phyloP scores from a whole-genome alignment of 2,113 vertebrate genomes.

The Ornithorhynchus anatinus region DNA sequence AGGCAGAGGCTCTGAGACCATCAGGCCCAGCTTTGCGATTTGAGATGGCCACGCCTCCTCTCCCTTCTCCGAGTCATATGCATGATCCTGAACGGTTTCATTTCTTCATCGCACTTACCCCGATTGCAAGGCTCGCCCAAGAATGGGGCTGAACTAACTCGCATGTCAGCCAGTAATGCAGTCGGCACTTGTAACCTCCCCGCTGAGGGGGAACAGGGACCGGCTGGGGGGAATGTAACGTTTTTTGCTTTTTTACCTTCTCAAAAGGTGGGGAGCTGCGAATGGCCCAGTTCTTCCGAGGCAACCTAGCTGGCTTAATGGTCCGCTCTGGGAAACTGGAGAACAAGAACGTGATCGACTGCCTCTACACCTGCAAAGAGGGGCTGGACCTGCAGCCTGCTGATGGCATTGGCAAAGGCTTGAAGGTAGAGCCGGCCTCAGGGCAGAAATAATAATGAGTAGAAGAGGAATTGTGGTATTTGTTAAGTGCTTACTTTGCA shows the following conservation, averaged over 20 bases:
- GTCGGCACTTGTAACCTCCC: constrained; percentile 12
- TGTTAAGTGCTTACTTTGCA: too few relatives aligned
- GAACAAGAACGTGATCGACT: constrained; percentile 97
- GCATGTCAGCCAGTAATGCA: constrained; percentile 77
- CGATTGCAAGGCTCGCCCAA: constrained; percentile 59
- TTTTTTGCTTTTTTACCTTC: neutral
- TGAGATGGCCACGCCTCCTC: neutral
- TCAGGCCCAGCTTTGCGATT: neutral
- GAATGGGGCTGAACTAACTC: constrained; percentile 78
- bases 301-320: constrained; percentile 91
- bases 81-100: constrained; percentile 70
- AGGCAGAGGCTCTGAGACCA: neutral
- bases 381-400: constrained; percentile 88
- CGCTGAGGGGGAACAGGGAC: neutral
- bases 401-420: constrained; percentile 76
- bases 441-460: too few relatives aligned
- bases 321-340: constrained; percentile 91
- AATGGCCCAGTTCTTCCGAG: constrained; percentile 94
- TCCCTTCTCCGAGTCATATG: constrained; percentile 44
- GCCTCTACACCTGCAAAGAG: constrained; percentile 97
- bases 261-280: constrained; percentile 80
- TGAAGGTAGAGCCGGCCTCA: constrained; percentile 79
- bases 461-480: too few relatives aligned
- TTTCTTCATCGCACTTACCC: constrained; percentile 47
- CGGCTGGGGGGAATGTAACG: rapidly evolving